Evolutionary conservation across 23 tunicate species (phyloP), one percentile per base, ranked within the genome.

Genomic region (Corella eumyota): DNA sequence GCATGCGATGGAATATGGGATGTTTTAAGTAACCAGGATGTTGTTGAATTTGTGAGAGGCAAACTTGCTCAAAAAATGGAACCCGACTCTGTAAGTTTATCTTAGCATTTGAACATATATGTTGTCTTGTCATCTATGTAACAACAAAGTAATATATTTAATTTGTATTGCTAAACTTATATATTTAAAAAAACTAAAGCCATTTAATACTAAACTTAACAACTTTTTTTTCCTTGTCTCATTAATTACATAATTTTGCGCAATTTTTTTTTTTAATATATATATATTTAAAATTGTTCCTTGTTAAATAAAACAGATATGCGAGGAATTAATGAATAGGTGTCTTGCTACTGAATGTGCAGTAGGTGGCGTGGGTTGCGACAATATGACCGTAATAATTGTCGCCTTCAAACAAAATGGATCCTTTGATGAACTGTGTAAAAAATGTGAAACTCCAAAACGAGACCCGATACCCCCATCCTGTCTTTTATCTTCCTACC

Each of bases 1-100:
- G 98, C 92, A 3, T 82, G 93, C 32, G 98, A 92, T 54, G 98
- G 98, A 15, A 77, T 92, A 19, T 92, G 86, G 92, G 98, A 92
- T 60, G 84, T 82, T 1, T 57, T 92, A 30, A 61, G 74, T 56
- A 92, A 92, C 55, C 79, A 75, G 54, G 98, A 92, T 44, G 98
- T 83, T 0, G 86, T 92, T 45, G 85, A 82, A 28, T 92, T 92
- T 69, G 98, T 92, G 0, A 56, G 98, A 46, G 85, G 76, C 24
- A 78, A 65, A 62, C 64, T 88, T 19, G 88, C 69, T 4, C 67
- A 78, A 34, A 61, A 56, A 45, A 73, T 79, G 55, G 80, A 88
- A 61, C 96, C 96, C 3, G 88, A 78, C 32, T 28, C 17, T 77
- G 96, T 88, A 40, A 59, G 72, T n/a, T n/a, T n/a, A n/a, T n/a